phyloP scores from a whole-genome alignment of 2,113 vertebrate species.

The Cranoglanis bouderius region DNA sequence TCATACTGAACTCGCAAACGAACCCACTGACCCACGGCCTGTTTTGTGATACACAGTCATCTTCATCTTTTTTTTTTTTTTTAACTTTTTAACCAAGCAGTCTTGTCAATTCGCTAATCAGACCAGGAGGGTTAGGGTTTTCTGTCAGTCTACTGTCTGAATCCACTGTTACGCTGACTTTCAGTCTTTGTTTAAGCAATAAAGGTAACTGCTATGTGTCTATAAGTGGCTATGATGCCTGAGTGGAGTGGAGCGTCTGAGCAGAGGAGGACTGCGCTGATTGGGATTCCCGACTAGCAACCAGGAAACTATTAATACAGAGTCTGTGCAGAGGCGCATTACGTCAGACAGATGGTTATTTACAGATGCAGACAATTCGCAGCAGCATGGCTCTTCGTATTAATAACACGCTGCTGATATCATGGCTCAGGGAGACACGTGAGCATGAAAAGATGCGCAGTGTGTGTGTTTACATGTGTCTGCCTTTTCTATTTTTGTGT shows the following conservation, averaged over 20 bases:
- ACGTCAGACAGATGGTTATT: slow-evolving; percentile 49
- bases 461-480: background rate
- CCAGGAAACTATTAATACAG: slow-evolving; percentile 51
- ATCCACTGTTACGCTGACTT: too few species aligned
- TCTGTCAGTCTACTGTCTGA: too few species aligned
- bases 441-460: slow-evolving; percentile 2
- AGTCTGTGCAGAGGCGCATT: slow-evolving; percentile 23
- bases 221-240: background rate
- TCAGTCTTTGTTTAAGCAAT: too few species aligned
- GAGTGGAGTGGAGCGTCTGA: background rate
- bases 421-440: background rate
- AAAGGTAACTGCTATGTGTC: too few species aligned
- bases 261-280: background rate
- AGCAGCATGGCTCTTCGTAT: slow-evolving; percentile 17
- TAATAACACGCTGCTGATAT: slow-evolving; percentile 41
- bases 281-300: slow-evolving; percentile 50
- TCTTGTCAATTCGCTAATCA: too few species aligned
- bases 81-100: too few species aligned
- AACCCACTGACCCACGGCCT: slow-evolving; percentile 22
- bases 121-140: too few species aligned
- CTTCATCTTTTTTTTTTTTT: too few species aligned
- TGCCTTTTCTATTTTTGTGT: too few species aligned
- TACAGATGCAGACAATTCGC: slow-evolving; percentile 24
- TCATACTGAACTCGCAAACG: background rate
- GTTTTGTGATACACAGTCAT: too few species aligned